Base-by-base conservation (phyloP, 2,888 invertebrate genomes). In the Cyclophora punctaria region DNA sequence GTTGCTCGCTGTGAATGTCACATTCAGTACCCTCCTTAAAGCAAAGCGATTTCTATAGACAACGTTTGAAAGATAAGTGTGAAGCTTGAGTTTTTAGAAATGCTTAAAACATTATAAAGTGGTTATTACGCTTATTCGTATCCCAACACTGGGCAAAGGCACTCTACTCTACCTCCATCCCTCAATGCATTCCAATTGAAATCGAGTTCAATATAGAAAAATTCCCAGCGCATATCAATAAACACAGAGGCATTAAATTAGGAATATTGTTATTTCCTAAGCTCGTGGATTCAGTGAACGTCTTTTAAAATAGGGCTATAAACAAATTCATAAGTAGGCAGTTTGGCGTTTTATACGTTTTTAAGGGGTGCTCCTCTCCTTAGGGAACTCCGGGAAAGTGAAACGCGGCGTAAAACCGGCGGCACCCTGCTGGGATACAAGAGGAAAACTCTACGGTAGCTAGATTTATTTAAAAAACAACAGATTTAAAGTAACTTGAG, bases 261-360 rank as follows among this genome's bases (percentile, higher is more conserved):
- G 68, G 65, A 73, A 78, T 75, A 81, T 78, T 76, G 73, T 79
- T 74, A 75, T 78, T 71, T 69, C 66, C 70, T 70, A 76, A 77
- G 70, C 78, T 56, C 57, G 60, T 60, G 37, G 37, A 70, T 67
- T 63, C 64, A 63, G 68, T 65, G 67, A 66, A 63, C 64, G 68
- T 69, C 72, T 70, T 61, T 62, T 67, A 75, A 80, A 84, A 82
- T 80, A 75, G 81, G 73, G 74, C 79, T 75, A 80, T 88, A 88
- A 88, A 88, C 87, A 88, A 87, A 87, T 87, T 88, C 87, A 85
- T 87, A 87, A 87, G 85, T 83, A 86, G 85, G 80, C 83, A 76
- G 71, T 77, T 74, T 78, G 75, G 71, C 72, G 71, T 75, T 80
- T 87, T 85, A 87, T 85, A 84, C 71, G 78, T 81, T 84, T 86